Percentiles rank a stretch among this genome's conserved stretches.
Conservation (phyloP, 2,888 invertebrate species). For the Pecten maximus region DNA sequence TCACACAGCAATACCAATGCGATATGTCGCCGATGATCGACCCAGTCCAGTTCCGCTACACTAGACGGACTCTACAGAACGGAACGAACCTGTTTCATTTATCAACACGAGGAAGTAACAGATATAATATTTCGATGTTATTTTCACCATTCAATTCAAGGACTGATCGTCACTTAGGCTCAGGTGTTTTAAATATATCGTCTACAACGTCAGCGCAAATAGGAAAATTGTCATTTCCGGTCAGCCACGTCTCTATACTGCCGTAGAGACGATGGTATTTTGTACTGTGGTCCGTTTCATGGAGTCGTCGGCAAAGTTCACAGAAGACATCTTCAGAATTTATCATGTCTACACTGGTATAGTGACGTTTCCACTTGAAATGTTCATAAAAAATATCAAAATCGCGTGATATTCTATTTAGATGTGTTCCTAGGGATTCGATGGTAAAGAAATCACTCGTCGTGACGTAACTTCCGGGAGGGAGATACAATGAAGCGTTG, state of each 20-base stretch:
- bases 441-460: background rate
- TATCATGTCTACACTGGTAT: background rate
- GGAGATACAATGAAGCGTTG: background rate
- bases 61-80: no score
- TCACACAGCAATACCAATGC: no score
- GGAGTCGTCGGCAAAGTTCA: background rate
- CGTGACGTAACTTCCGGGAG: constrained; percentile 14
- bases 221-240: background rate
- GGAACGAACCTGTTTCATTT: no score
- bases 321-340: background rate
- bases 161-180: background rate
- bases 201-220: background rate
- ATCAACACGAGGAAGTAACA: no score
- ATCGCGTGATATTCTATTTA: background rate
- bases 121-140: no score
- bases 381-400: background rate
- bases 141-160: no score
- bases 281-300: background rate
- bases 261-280: background rate
- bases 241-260: background rate
- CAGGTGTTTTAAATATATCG: background rate
- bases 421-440: background rate
- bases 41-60: no score
- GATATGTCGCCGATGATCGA: no score
- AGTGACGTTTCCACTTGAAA: background rate